Evolutionary conservation across 2,113 vertebrate genomes (phyloP).

Genomic region (Charadrius vociferus): DNA sequence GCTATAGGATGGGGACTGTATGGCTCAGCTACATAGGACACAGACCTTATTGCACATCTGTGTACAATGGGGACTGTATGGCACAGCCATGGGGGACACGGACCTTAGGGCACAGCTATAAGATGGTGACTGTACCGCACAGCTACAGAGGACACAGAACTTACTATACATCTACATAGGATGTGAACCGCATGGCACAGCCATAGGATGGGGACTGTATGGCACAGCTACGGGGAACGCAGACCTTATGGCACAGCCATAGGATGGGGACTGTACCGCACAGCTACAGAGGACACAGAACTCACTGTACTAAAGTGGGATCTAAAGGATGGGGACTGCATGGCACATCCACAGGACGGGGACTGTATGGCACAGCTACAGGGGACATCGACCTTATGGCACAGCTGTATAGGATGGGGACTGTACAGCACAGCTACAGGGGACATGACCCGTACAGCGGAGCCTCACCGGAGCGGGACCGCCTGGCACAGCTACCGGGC

Average conservation of each 20-base stretch:
- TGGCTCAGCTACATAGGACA: neutral
- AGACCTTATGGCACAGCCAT: neutral
- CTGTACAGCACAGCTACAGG: neutral
- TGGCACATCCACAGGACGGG: neutral
- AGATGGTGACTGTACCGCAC: neutral
- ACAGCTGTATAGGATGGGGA: neutral
- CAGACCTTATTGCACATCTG: accelerated
- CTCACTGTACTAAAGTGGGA: neutral
- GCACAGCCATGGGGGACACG: neutral
- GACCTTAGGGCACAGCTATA: neutral
- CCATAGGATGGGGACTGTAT: neutral
- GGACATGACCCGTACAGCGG: accelerated
- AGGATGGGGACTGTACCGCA: neutral
- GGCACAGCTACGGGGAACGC: too few species aligned
- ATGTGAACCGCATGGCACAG: neutral
- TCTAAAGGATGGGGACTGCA: neutral
- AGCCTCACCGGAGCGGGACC: accelerated
- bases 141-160: too few species aligned
- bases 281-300: too few species aligned
- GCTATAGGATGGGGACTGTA: neutral
- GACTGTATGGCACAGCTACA: neutral
- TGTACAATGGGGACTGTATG: accelerated
- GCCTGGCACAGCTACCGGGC: neutral
- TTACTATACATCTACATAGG: neutral
- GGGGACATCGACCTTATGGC: neutral